phyloP scores from a whole-genome alignment of 2,113 vertebrate species.

The Nestor notabilis region DNA sequence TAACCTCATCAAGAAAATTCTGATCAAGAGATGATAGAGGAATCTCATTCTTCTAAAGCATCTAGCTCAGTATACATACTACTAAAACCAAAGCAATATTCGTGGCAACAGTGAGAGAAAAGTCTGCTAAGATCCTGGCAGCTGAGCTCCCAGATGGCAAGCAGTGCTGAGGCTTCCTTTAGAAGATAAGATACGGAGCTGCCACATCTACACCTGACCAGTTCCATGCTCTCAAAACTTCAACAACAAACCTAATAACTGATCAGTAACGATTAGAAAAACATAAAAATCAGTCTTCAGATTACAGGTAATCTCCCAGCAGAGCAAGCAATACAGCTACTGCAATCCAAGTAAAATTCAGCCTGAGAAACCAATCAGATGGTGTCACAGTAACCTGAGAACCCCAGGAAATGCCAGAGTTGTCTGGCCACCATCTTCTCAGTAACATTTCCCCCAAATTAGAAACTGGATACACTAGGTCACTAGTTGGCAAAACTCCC shows the following conservation, averaged over 20 bases:
- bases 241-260: background rate
- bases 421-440: slow-evolving; percentile 35
- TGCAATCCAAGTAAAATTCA: background rate
- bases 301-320: background rate
- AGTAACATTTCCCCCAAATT: slow-evolving; percentile 3
- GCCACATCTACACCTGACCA: background rate
- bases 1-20: background rate
- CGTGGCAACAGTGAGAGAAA: background rate
- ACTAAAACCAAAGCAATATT: background rate
- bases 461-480: slow-evolving; percentile 45
- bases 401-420: slow-evolving; percentile 40
- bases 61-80: background rate
- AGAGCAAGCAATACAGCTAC: background rate
- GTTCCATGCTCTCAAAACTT: background rate
- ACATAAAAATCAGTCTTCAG: background rate
- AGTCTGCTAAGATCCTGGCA: background rate
- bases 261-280: background rate
- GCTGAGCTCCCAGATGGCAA: background rate
- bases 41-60: background rate
- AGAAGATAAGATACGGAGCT: background rate
- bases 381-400: slow-evolving; percentile 17
- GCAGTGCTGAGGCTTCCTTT: background rate
- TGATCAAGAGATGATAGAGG: background rate
- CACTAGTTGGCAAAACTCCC: slow-evolving; percentile 39
- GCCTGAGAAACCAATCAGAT: background rate